Percentiles rank a stretch among this genome's conserved stretches.
phyloP scores from a whole-genome alignment of 1,140 invertebrate species.

The Anoplophora glabripennis region DNA sequence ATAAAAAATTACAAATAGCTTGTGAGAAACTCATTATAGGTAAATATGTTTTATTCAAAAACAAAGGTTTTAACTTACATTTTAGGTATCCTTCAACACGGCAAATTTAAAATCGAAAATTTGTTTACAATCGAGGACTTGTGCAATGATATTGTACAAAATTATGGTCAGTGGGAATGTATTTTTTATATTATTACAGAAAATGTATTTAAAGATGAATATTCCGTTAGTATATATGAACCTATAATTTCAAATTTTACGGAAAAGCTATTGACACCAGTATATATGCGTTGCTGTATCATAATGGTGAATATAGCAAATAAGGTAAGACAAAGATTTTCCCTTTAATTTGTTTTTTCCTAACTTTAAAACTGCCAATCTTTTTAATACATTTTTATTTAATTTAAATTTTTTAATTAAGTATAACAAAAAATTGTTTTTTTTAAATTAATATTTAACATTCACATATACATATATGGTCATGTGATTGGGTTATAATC shows the following conservation, averaged over 20 bases:
- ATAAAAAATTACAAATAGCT: constrained; percentile 4
- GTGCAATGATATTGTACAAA: constrained; percentile 17
- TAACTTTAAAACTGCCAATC: not conserved
- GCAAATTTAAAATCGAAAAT: constrained; percentile 21
- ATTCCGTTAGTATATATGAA: constrained; percentile 23
- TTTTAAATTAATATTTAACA: too few species aligned
- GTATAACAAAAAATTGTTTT: constrained; percentile 12
- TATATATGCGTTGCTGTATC: constrained; percentile 24
- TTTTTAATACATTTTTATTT: not conserved
- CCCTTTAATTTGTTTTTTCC: not conserved
- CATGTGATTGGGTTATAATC: too few species aligned
- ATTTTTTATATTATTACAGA: constrained; percentile 26
- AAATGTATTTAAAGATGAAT: constrained; percentile 31
- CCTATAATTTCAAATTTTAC: constrained; percentile 20
- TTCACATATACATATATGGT: too few species aligned
- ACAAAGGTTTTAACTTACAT: not conserved
- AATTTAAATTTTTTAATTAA: not conserved
- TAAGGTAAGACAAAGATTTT: constrained; percentile 15
- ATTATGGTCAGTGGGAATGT: constrained; percentile 22
- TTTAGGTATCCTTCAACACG: constrained; percentile 24
- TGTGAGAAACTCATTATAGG: constrained; percentile 32
- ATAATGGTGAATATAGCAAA: constrained; percentile 20
- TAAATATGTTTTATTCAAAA: constrained; percentile 18
- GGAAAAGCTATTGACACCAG: constrained; percentile 16
- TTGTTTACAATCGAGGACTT: constrained; percentile 22